A percentile compares a stretch with the other conserved stretches of the same genome.
Evolutionary conservation across 2,888 invertebrate genomes (phyloP).

Genomic region (Drosophila sordidula): DNA sequence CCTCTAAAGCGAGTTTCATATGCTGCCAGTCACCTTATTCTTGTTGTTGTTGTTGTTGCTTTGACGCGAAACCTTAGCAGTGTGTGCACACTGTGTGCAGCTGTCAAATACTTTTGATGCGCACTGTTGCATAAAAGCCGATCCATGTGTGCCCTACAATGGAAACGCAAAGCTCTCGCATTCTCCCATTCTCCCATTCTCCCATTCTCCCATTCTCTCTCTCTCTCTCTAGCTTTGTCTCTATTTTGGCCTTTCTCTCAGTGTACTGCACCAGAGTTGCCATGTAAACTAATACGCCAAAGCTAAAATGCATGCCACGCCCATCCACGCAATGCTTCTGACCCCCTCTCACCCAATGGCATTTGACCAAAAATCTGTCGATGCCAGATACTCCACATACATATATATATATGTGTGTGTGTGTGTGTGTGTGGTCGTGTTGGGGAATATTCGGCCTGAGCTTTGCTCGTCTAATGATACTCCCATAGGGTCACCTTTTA

Average conservation of each 20-base stretch:
- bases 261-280: not conserved
- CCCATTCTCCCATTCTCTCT: not conserved
- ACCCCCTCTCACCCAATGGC: slow-evolving; percentile 36
- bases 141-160: slow-evolving; percentile 49
- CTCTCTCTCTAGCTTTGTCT: not conserved
- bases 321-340: slow-evolving; percentile 17
- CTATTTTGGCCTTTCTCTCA: not conserved
- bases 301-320: slow-evolving; percentile 48
- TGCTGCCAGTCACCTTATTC: slow-evolving; percentile 43
- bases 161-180: slow-evolving; percentile 55
- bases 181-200: not conserved
- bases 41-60: slow-evolving; percentile 9
- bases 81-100: slow-evolving; percentile 44
- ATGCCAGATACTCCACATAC: slow-evolving; percentile 18
- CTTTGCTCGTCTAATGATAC: slow-evolving; percentile 11
- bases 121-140: slow-evolving; percentile 78
- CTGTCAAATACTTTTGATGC: slow-evolving; percentile 63
- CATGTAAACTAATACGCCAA: slow-evolving; percentile 58
- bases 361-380: slow-evolving; percentile 51
- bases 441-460: slow-evolving; percentile 13
- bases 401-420: not conserved
- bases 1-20: slow-evolving; percentile 69
- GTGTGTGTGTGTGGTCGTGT: slow-evolving; percentile 6
- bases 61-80: slow-evolving; percentile 61
- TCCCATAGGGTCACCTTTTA: slow-evolving; percentile 23